Evolutionary conservation across 1,140 invertebrate genomes (phyloP).

Genomic region (Cyclina sinensis): DNA sequence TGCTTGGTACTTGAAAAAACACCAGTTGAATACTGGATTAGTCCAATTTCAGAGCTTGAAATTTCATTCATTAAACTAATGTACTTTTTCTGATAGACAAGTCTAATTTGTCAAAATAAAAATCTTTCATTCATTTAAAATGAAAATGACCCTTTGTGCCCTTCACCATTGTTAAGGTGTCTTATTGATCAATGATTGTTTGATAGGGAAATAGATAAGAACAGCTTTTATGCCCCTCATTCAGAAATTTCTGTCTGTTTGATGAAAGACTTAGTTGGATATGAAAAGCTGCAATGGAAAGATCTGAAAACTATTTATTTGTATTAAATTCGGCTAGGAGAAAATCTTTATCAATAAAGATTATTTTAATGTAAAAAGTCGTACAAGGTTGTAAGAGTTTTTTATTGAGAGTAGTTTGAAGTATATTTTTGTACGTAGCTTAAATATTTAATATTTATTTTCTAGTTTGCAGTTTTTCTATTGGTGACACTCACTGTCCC

Average conservation of each 20-base stretch:
- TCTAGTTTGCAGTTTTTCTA: too few relatives aligned
- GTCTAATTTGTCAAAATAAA: neutral
- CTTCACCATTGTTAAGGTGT: neutral
- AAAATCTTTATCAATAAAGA: neutral
- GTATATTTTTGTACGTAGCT: too few relatives aligned
- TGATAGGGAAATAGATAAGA: conserved; percentile 1
- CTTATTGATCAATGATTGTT: neutral
- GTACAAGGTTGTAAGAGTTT: neutral
- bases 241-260: neutral
- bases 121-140: neutral
- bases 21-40: too few relatives aligned
- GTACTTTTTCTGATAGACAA: too few relatives aligned
- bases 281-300: neutral
- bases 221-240: neutral
- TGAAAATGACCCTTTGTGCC: neutral
- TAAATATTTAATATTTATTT: too few relatives aligned
- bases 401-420: too few relatives aligned
- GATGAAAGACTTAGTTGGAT: neutral
- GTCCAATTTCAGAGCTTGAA: too few relatives aligned
- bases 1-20: too few relatives aligned
- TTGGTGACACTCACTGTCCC: too few relatives aligned
- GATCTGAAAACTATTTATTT: neutral
- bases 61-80: too few relatives aligned
- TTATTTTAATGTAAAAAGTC: neutral
- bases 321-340: neutral